These are phyloP conservation scores for Suncus etruscus DNA, from an alignment of 2,113 vertebrate genomes.

Conservation along the genomic window DNA sequence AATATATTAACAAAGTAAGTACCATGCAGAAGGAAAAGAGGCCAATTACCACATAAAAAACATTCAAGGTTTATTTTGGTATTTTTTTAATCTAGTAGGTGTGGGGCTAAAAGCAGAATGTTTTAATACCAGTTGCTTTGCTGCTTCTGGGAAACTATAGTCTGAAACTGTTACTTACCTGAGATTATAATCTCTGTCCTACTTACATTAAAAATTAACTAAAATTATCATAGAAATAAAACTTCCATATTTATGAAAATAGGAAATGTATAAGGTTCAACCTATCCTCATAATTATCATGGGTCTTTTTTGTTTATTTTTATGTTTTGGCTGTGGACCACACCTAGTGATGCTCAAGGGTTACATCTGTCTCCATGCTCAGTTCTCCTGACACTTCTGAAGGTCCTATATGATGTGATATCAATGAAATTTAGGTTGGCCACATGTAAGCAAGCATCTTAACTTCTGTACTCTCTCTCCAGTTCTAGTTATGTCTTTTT, in stretches of 20 bases:
- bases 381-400: no score
- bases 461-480: no score
- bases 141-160: neutral
- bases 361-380: no score
- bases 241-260: neutral
- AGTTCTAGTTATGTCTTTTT: no score
- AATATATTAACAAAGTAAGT: neutral
- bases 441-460: no score
- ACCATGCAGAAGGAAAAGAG: neutral
- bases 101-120: neutral
- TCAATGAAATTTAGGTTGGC: no score
- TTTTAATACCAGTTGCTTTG: neutral
- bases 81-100: neutral
- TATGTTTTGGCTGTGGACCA: no score
- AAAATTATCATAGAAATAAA: slow-evolving; percentile 21
- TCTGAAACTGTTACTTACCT: neutral
- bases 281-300: neutral
- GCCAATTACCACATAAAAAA: neutral
- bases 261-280: neutral
- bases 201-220: neutral
- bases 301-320: no score
- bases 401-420: no score
- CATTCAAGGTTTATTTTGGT: neutral
- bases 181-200: neutral
- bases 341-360: no score